Conservation (phyloP, 2,113 vertebrate genomes). For the Columbina picui region DNA sequence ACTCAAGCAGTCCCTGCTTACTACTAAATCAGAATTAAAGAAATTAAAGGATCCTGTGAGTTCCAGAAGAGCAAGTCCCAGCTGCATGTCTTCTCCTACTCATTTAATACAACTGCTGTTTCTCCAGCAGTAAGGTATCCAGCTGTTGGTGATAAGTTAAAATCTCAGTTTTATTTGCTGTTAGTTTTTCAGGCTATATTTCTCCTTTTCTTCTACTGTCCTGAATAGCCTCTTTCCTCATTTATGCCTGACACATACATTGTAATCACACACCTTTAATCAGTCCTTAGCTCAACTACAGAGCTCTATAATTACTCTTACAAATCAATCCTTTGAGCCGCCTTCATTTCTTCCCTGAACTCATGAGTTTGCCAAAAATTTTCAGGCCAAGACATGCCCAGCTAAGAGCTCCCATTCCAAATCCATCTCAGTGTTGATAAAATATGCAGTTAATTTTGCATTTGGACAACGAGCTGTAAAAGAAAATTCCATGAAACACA, state of each 20-base stretch:
- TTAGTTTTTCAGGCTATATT: background rate
- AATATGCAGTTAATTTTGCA: background rate
- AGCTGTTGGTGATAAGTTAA: background rate
- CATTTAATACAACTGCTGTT: background rate
- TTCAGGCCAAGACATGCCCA: background rate
- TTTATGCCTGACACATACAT: background rate
- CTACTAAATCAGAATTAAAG: background rate
- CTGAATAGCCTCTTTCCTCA: background rate
- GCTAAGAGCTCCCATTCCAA: background rate
- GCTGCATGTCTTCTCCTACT: background rate
- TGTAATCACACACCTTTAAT: background rate
- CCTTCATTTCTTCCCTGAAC: background rate
- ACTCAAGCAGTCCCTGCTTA: background rate
- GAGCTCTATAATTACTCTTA: background rate
- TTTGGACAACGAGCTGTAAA: background rate
- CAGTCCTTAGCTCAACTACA: background rate
- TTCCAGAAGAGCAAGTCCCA: background rate
- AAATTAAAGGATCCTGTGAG: background rate
- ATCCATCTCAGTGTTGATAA: background rate
- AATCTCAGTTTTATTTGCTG: background rate
- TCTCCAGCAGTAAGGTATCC: background rate
- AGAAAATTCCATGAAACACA: background rate
- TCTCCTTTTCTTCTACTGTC: background rate
- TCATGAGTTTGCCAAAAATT: conserved; percentile 11
- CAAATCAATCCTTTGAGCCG: background rate